phyloP scores from a whole-genome alignment of 2,888 invertebrate genomes.

The Tetrapedia diversipes region DNA sequence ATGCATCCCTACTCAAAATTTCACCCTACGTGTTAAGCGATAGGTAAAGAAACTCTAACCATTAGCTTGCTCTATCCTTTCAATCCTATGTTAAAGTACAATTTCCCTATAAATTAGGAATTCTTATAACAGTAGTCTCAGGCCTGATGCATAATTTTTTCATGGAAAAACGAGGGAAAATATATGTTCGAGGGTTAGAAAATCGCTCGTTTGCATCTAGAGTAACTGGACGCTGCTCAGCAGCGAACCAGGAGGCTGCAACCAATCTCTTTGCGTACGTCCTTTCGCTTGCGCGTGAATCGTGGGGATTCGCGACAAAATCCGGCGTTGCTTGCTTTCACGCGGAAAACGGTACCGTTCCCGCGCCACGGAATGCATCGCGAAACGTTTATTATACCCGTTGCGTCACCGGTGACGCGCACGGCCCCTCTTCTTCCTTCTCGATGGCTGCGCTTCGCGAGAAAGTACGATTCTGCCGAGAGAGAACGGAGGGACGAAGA shows the following conservation, averaged over 20 bases:
- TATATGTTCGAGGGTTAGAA: too few species aligned
- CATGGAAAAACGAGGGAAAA: too few species aligned
- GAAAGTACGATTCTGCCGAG: conserved; percentile 20
- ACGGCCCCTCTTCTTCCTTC: neutral
- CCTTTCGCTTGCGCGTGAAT: conserved; percentile 50
- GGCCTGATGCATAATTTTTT: too few species aligned
- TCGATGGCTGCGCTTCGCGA: neutral
- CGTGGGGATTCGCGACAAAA: conserved; percentile 32
- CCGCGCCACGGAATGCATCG: conserved; percentile 26
- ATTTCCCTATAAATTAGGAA: too few species aligned
- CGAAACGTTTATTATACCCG: conserved; percentile 21
- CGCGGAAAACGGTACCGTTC: conserved; percentile 57
- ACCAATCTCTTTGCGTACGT: conserved; percentile 15
- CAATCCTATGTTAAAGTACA: too few species aligned
- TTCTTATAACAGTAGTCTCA: too few species aligned
- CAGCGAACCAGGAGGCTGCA: neutral
- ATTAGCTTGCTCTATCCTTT: too few species aligned
- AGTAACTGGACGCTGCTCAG: conserved; percentile 45
- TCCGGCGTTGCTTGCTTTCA: conserved; percentile 45
- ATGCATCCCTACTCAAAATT: too few species aligned
- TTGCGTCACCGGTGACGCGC: conserved; percentile 26
- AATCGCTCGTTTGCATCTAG: conserved; percentile 18
- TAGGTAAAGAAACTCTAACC: too few species aligned
- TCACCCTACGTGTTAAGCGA: too few species aligned
- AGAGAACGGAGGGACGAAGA: neutral